Base-by-base conservation (phyloP, 2,888 invertebrate species). In the Ochropleura leucogaster region DNA sequence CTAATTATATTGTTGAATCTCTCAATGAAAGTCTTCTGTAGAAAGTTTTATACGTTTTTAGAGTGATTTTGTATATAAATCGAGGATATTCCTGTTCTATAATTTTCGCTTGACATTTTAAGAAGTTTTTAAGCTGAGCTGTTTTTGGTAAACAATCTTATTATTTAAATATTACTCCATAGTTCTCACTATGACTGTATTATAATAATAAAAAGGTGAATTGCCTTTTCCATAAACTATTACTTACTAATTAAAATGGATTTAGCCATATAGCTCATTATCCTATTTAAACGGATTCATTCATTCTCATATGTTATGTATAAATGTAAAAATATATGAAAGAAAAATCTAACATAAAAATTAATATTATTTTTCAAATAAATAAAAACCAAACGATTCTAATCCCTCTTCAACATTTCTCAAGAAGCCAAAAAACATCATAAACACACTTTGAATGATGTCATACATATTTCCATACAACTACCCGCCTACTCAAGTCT, bases 1-100 rank as follows among this genome's bases (percentile, higher is more conserved):
- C 74, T 87, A 87, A 86, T 87, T 85, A 85, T 79, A 77, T 83
- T 85, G 85, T 85, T 77, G 74, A 64, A 77, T 77, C 53, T 72
- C 80, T 85, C 76, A 85, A 85, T 85, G 85, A 79, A 85, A 84
- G 71, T 65, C 67, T 77, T 16, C 75, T 67, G 72, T 20, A 8
- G 66, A 71, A 86, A 76, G 60, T 79, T 75, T 68, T 59, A 64
- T 57, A 69, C 59, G 44, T 67, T 77, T 76, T 77, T 62, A 57
- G 59, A 67, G 60, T 60, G 65, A 77, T 85, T 85, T 85, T 77
- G 69, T 70, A 18, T 10, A 76, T 71, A 80, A 84, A 80, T 77
- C 46, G 49, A 72, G 76, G 40, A 71, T 68, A 55, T 67, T 69
- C 53, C 55, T 67, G 55, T 66, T 59, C 20, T 57, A 53, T 77